Evolutionary conservation across 2,797 vertebrate genomes (phyloP).

Genomic region (Pogonophryne albipinna): DNA sequence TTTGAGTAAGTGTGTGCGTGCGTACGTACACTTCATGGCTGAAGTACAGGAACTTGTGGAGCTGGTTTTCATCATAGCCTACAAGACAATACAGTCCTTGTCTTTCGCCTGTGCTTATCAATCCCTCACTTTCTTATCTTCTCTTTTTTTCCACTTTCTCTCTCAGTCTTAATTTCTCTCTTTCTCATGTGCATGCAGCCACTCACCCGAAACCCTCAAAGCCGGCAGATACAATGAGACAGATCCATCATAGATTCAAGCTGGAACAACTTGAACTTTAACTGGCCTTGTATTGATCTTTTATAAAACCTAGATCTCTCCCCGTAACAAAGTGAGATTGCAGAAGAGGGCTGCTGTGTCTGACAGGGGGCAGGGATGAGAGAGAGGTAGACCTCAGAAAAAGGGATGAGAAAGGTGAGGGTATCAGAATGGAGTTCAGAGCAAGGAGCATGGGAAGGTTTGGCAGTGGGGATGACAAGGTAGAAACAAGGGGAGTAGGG

Average conservation of each 20-base stretch:
- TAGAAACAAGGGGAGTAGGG: constrained; percentile 42
- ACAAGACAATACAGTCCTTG: constrained; percentile 66
- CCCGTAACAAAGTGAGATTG: constrained; percentile 52
- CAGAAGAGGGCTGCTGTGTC: constrained; percentile 48
- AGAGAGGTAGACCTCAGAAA: constrained; percentile 63
- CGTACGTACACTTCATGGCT: constrained; percentile 5
- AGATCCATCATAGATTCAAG: constrained; percentile 63
- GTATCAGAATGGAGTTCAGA: constrained; percentile 50
- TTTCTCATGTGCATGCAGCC: constrained; percentile 34
- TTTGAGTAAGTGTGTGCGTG: constrained; percentile 16
- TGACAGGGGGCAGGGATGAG: constrained; percentile 65
- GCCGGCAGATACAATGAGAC: constrained; percentile 53
- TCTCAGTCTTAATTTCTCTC: constrained; percentile 17
- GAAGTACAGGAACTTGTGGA: constrained; percentile 59
- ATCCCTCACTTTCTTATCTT: constrained; percentile 29
- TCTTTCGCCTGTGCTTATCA: constrained; percentile 55
- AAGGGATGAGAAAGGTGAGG: constrained; percentile 67
- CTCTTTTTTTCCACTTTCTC: not conserved
- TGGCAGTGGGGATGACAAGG: constrained; percentile 44
- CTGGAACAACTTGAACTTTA: constrained; percentile 66
- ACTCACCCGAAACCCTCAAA: constrained; percentile 41
- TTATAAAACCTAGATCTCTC: constrained; percentile 60
- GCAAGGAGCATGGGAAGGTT: constrained; percentile 70
- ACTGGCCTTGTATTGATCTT: constrained; percentile 68
- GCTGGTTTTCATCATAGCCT: constrained; percentile 67